These are phyloP conservation scores for Xylota sylvarum DNA, from an alignment of 2,888 invertebrate genomes.

Conservation along the genomic window DNA sequence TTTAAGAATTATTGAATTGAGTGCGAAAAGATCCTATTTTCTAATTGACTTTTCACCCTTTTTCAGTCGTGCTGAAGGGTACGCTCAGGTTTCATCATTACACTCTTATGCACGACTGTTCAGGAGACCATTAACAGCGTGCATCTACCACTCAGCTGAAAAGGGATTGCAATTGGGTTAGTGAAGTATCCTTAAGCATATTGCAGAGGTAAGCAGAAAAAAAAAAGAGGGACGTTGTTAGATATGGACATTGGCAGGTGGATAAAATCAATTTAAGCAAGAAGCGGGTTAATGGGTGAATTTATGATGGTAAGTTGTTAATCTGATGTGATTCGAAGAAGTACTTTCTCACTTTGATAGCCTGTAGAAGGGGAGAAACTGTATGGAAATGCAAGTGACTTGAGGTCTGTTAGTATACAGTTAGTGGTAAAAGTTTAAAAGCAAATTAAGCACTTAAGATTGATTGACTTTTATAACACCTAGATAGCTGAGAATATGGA, in stretches of 20 bases:
- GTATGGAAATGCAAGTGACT: neutral
- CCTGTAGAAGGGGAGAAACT: neutral
- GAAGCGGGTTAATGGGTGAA: conserved; percentile 22
- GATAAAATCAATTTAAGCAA: conserved; percentile 14
- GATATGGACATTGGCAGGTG: conserved; percentile 9
- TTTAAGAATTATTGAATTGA: conserved; percentile 59
- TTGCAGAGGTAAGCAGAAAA: conserved; percentile 26
- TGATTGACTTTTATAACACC: too few relatives aligned
- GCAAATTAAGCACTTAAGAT: too few relatives aligned
- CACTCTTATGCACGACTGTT: conserved; percentile 35
- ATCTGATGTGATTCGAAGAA: neutral
- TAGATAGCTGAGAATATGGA: too few relatives aligned
- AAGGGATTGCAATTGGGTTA: conserved; percentile 26
- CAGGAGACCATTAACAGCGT: conserved; percentile 9
- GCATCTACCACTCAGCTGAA: neutral
- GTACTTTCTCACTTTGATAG: neutral
- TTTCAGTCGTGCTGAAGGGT: conserved; percentile 42
- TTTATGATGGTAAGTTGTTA: neutral
- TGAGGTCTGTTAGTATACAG: neutral
- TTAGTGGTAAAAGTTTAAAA: too few relatives aligned
- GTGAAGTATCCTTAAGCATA: conserved; percentile 23
- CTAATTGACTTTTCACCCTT: conserved; percentile 46
- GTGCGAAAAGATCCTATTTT: conserved; percentile 41
- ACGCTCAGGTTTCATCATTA: conserved; percentile 39
- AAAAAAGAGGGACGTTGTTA: neutral